A percentile compares a stretch with the other conserved stretches of the same genome.
These are phyloP conservation scores for Monarcha castaneiventris DNA, from an alignment of 2,113 vertebrate genomes.

Conservation along the genomic window DNA sequence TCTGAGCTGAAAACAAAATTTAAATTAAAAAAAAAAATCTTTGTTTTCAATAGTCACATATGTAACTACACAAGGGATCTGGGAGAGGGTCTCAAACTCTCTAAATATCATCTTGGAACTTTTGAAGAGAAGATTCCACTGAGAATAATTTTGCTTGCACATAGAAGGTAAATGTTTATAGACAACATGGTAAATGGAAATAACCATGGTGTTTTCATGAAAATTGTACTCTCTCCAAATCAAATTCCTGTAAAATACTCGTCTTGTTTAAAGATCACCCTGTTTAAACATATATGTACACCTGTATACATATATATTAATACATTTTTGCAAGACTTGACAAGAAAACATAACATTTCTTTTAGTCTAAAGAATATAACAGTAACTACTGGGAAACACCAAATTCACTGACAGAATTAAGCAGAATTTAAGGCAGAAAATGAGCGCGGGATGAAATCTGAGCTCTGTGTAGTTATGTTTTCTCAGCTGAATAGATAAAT, in stretches of 20 bases:
- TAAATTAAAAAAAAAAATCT: background rate
- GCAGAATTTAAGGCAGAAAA: background rate
- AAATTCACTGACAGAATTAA: background rate
- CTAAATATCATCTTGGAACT: background rate
- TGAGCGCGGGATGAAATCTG: background rate
- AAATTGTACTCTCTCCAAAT: background rate
- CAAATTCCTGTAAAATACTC: background rate
- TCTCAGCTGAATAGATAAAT: background rate
- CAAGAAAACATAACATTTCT: background rate
- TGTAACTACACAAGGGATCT: background rate
- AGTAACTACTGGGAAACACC: background rate
- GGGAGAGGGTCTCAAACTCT: background rate
- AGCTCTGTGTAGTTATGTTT: background rate
- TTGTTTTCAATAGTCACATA: background rate
- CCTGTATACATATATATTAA: background rate
- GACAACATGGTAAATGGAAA: background rate
- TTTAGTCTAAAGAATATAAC: background rate
- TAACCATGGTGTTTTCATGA: background rate
- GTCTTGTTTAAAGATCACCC: background rate
- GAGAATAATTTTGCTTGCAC: background rate
- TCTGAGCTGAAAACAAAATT: background rate
- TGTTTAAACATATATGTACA: background rate
- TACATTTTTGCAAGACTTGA: background rate
- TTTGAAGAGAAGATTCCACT: background rate
- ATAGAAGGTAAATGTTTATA: background rate